Evolutionary conservation across 2,888 invertebrate species (phyloP), one percentile per base, ranked within the genome.

Genomic region (Penaeus monodon): DNA sequence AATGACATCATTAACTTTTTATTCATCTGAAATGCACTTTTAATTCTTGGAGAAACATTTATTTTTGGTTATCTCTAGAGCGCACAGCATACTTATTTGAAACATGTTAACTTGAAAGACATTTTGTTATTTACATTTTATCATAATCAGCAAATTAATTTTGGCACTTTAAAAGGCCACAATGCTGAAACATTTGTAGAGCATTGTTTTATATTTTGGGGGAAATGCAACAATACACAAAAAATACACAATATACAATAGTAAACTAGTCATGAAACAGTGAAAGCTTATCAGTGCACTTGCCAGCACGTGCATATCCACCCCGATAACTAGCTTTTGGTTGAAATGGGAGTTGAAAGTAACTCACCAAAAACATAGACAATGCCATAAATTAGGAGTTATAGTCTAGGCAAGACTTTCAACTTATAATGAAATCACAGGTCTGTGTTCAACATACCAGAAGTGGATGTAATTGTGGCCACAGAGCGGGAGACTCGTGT

Each of bases 381-480:
- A 57, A 49, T n/a, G 22, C 57, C 57, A 57, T 77, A 49, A 77
- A 57, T 17, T 17, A 57, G 49, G 49, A 57, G 49, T 57, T 57
- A 57, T 57, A 57, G 49, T 57, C 49, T 17, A 57, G 17, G 17
- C 14, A 57, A 38, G 33, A 73, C 73, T 73, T 68, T 68, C n/a
- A 24, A 22, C n/a, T 68, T 68, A 68, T 24, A 14, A 14, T 68
- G 20, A 57, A 33, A 27, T 89, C 64, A 89, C 70, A 89, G 65
- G 64, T 89, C 86, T 29, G 89, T 89, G 73, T 89, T 80, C 57
- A 89, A 80, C 20, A 89, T 81, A 33, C 84, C 86, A 77, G 86
- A 73, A 65, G 84, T 84, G n/a, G 86, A 84, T 17, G 89, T 86
- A n/a, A 88, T 86, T 27, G 88, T 88, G 57, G 86, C 86, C 49